Base-by-base conservation (phyloP, 2,888 invertebrate genomes). In the Heterodera filipjevi region DNA sequence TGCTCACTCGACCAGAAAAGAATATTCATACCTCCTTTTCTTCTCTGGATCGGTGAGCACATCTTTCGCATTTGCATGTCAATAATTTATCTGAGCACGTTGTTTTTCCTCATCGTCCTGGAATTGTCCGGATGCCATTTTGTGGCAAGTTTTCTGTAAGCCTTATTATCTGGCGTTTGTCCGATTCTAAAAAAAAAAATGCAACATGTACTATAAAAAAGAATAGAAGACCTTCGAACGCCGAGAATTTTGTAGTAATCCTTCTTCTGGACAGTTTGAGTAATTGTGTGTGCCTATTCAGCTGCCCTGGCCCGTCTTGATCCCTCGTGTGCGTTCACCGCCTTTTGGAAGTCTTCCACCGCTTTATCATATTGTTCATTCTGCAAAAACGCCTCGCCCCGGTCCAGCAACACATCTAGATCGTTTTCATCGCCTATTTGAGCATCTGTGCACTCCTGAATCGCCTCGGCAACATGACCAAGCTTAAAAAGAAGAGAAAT, bases 11-110 rank as follows among this genome's bases (percentile, higher is more conserved):
- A n/a, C n/a, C n/a, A n/a, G n/a, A n/a, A n/a, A n/a, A 70, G 39
- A 72, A 8, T n/a, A 10, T n/a, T 35, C n/a, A n/a, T 35, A 44
- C 75, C 94, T 94, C 81, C 93, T 93, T 81, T 98, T 92, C 91
- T 97, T 99, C 90, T 98, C 97, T 82, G 94, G 92, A 90, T 93
- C 92, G 66, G 92, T 92, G 22, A 93, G 90, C 30, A 96, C 96
- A 92, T 99, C 99, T 91, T 99, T 99, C 77, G 99, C 99, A 66
- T 97, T 95, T 3, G 98, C 99, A 99, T 94, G 90, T 99, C 98
- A 82, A 99, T 96, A 99, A 99, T 91, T 94, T 96, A 91, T 96
- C 96, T 99, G 95, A 0, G 99, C 99, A 75, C 93, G 92, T 89
- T 95, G 94, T 91, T 97, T 97, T 32, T 91, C 90, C 89, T 95